Conservation (phyloP, 2,113 vertebrate genomes). For the human region DNA sequence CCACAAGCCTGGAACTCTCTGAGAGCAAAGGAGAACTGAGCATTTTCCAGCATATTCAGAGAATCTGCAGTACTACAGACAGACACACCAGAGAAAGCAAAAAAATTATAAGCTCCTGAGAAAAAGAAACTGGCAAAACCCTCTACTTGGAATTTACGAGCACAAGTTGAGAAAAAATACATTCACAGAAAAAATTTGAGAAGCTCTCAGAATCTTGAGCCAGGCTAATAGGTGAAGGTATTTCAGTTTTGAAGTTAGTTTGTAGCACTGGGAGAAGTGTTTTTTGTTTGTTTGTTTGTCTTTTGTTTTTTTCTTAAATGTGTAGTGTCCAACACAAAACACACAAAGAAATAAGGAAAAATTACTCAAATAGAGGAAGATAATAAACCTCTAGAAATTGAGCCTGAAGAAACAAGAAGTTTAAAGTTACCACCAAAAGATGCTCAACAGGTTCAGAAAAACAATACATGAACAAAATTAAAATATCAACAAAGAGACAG, state of each 20-base stretch:
- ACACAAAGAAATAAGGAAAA: neutral
- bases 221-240: neutral
- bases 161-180: neutral
- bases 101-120: neutral
- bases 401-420: neutral
- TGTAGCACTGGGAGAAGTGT: neutral
- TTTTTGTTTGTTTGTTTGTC: neutral
- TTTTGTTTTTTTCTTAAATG: neutral
- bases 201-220: neutral
- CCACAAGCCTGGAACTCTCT: neutral
- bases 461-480: neutral
- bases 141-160: neutral
- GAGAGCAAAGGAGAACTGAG: neutral
- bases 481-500: neutral
- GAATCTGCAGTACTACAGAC: neutral
- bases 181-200: neutral
- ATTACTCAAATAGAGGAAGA: neutral
- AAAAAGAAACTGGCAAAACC: neutral
- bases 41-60: neutral
- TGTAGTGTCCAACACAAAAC: neutral
- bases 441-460: neutral
- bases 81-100: neutral
- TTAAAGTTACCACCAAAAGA: neutral
- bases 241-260: neutral
- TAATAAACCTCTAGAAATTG: neutral